Evolutionary conservation across 2,797 vertebrate species (phyloP).

Genomic region (Alauda arvensis): DNA sequence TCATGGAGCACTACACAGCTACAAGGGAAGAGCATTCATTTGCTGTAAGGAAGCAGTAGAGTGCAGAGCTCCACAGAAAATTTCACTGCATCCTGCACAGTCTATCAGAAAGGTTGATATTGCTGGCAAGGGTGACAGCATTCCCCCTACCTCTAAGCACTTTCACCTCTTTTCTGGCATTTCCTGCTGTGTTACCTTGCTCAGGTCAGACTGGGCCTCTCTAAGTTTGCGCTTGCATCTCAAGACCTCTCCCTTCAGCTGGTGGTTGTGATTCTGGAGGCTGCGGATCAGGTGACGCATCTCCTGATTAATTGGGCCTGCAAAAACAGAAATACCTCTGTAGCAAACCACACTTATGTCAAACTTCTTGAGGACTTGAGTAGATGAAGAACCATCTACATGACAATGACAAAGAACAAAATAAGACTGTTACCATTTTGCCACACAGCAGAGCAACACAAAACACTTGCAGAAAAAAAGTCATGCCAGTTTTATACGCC

Average conservation of each 20-base stretch:
- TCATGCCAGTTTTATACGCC: background rate
- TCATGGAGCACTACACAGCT: background rate
- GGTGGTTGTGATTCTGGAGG: slow-evolving; percentile 95
- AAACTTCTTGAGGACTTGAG: background rate
- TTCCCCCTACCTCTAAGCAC: background rate
- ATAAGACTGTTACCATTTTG: background rate
- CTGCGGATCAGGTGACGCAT: slow-evolving; percentile 98
- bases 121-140: background rate
- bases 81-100: background rate
- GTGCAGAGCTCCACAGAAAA: background rate
- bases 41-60: background rate
- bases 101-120: accelerated
- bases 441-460: background rate
- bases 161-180: background rate
- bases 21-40: background rate
- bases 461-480: background rate
- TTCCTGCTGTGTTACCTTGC: slow-evolving; percentile 76
- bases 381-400: background rate
- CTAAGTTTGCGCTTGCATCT: slow-evolving; percentile 90
- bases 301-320: slow-evolving; percentile 93
- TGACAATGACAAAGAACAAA: background rate
- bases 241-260: slow-evolving; percentile 94
- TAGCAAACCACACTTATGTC: background rate
- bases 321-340: background rate
- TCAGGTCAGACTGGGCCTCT: slow-evolving; percentile 90